These are phyloP conservation scores for Sicus ferrugineus DNA, from an alignment of 2,888 invertebrate genomes.

Conservation along the genomic window DNA sequence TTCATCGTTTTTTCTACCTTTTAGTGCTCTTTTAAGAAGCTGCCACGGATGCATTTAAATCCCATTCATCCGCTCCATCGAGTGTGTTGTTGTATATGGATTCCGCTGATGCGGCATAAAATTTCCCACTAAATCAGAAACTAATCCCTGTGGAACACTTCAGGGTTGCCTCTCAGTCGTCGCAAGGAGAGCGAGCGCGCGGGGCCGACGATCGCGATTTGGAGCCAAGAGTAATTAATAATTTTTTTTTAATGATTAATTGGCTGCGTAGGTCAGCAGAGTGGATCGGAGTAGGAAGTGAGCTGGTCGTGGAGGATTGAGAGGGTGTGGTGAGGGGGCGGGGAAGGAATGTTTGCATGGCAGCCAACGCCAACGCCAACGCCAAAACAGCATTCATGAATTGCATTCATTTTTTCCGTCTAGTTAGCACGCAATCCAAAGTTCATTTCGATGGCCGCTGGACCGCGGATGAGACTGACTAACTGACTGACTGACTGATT, in stretches of 20 bases:
- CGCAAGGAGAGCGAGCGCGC: not conserved
- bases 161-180: slow-evolving; percentile 15
- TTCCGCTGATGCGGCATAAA: slow-evolving; percentile 10
- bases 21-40: not conserved
- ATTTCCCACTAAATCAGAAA: slow-evolving; percentile 20
- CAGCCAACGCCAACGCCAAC: slow-evolving; percentile 16
- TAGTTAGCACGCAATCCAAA: slow-evolving; percentile 16
- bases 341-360: not conserved
- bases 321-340: not conserved
- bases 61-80: slow-evolving; percentile 21
- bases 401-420: not conserved
- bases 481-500: not conserved
- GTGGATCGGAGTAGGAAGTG: not conserved
- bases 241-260: slow-evolving; percentile 23
- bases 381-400: not conserved
- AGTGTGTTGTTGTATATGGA: not conserved
- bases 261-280: not conserved
- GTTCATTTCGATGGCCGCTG: slow-evolving; percentile 7
- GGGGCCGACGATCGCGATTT: slow-evolving; percentile 4
- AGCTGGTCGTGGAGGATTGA: not conserved
- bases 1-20: not conserved
- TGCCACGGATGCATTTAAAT: slow-evolving; percentile 23
- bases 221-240: slow-evolving; percentile 27
- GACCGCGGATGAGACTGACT: not conserved
- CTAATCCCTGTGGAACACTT: slow-evolving; percentile 29